phyloP scores from a whole-genome alignment of 2,797 vertebrate species.

The Clarias platycephalus region DNA sequence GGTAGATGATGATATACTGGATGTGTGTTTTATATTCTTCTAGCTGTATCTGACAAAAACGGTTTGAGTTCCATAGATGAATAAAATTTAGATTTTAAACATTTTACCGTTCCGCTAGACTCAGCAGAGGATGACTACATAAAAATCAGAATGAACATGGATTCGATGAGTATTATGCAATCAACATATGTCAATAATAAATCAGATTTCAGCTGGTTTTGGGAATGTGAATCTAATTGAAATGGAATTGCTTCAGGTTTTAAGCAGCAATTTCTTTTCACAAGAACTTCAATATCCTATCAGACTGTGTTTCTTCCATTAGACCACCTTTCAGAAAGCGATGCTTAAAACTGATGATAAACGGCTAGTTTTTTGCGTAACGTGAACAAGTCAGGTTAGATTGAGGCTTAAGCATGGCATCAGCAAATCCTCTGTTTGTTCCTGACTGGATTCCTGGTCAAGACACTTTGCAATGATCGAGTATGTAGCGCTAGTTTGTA shows the following conservation, averaged over 20 bases:
- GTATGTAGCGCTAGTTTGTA: not conserved
- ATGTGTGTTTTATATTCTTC: not conserved
- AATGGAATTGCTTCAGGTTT: not conserved
- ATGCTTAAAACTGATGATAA: not conserved
- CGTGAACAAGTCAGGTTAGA: not conserved
- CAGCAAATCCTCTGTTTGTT: not conserved
- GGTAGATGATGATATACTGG: not conserved
- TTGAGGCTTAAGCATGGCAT: not conserved
- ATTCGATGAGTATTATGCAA: not conserved
- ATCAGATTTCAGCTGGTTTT: not conserved
- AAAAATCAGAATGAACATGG: not conserved
- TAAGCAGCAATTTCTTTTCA: not conserved
- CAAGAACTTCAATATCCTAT: not conserved
- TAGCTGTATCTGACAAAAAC: too few relatives aligned
- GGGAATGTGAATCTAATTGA: not conserved
- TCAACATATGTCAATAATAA: not conserved
- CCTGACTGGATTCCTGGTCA: not conserved
- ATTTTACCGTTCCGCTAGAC: not conserved
- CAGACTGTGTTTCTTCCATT: conserved; percentile 5
- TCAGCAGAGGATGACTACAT: not conserved
- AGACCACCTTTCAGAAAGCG: not conserved
- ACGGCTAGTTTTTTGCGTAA: not conserved
- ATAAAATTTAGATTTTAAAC: not conserved
- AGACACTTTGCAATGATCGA: not conserved
- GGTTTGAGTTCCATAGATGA: not conserved